Percentiles rank a stretch among this genome's conserved stretches.
phyloP scores from a whole-genome alignment of 2,888 invertebrate species.

The Caprella mutica region DNA sequence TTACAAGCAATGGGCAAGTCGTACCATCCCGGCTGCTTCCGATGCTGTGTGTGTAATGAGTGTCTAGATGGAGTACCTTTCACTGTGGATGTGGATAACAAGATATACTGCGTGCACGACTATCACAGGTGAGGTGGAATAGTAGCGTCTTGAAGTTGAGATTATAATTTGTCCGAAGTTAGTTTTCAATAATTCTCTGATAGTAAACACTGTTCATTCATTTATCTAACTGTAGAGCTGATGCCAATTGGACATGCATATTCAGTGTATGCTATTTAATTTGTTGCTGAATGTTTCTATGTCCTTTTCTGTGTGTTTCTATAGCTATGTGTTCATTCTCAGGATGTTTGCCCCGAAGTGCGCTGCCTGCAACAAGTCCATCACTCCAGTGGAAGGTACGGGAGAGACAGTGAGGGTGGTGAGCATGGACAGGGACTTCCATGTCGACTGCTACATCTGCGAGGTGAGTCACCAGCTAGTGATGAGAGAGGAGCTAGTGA shows the following conservation, averaged over 20 bases:
- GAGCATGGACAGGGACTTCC: constrained; percentile 97
- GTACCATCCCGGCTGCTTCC: constrained; percentile 97
- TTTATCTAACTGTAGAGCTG: too few species aligned
- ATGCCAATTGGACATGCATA: too few species aligned
- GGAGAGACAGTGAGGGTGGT: constrained; percentile 98
- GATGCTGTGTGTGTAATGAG: constrained; percentile 94
- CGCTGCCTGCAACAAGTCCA: constrained; percentile 88
- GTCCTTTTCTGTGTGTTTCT: not conserved
- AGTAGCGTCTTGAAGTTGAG: too few species aligned
- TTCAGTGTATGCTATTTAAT: too few species aligned
- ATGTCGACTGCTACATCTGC: constrained; percentile 97
- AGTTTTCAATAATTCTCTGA: too few species aligned
- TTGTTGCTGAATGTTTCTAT: too few species aligned
- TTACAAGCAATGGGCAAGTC: constrained; percentile 98
- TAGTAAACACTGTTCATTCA: too few species aligned
- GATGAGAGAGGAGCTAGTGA: too few species aligned
- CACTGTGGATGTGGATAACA: constrained; percentile 93
- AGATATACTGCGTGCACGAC: constrained; percentile 96
- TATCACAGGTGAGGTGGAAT: constrained; percentile 66
- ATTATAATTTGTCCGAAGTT: too few species aligned
- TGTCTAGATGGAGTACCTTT: constrained; percentile 97
- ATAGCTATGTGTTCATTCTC: constrained; percentile 36
- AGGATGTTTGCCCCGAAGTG: constrained; percentile 98
- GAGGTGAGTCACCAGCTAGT: constrained; percentile 59
- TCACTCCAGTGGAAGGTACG: constrained; percentile 88